These are phyloP conservation scores for Clarias magur DNA, from an alignment of 2,113 vertebrate species.

Conservation along the genomic window DNA sequence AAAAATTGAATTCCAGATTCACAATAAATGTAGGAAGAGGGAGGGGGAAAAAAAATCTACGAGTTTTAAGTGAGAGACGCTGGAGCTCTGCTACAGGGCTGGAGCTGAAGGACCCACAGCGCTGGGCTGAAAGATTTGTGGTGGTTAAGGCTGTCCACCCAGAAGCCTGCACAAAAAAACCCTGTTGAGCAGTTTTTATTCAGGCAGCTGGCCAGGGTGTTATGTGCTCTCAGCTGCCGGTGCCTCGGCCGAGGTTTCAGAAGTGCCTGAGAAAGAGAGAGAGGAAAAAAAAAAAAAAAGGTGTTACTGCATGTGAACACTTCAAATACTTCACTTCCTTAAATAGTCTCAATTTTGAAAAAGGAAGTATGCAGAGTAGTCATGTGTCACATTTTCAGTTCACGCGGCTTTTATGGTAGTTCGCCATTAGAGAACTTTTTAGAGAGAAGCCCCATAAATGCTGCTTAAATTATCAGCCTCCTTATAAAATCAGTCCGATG, in stretches of 20 bases:
- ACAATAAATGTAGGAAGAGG: constrained; percentile 73
- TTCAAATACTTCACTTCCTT: not conserved
- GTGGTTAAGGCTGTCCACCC: constrained; percentile 78
- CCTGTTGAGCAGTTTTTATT: constrained; percentile 77
- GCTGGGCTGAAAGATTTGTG: constrained; percentile 75
- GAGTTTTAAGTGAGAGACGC: constrained; percentile 69
- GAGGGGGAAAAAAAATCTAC: constrained; percentile 71
- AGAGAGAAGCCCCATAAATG: not conserved
- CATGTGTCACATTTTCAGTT: not conserved
- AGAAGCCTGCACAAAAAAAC: constrained; percentile 71
- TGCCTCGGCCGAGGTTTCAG: constrained; percentile 80
- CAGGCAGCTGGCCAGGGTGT: constrained; percentile 69
- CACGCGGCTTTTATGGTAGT: not conserved
- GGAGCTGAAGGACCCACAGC: constrained; percentile 79
- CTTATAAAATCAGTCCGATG: not conserved
- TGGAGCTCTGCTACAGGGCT: constrained; percentile 74
- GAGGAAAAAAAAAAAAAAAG: not conserved
- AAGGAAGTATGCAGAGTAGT: not conserved
- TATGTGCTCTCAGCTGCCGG: constrained; percentile 91
- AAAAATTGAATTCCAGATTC: constrained; percentile 74
- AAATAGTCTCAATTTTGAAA: not conserved
- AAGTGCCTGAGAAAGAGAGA: constrained; percentile 75
- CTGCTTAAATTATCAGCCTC: not conserved
- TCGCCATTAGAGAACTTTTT: not conserved
- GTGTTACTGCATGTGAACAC: not conserved